phyloP scores from a whole-genome alignment of 2,113 vertebrate genomes.

The Stigmatopora argus region DNA sequence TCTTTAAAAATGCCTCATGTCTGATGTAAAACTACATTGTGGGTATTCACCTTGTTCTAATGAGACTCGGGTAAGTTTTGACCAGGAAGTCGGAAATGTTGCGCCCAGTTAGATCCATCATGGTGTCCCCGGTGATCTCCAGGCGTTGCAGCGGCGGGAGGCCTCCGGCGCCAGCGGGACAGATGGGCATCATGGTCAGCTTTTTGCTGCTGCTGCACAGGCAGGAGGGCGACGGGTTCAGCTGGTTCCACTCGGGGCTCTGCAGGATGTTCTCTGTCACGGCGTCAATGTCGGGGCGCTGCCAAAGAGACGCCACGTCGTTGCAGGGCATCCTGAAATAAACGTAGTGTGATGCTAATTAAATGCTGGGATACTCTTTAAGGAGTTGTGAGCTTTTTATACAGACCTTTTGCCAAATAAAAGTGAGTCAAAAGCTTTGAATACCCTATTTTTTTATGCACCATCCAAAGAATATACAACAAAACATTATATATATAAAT shows the following conservation, averaged over 20 bases:
- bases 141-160: conserved; percentile 77
- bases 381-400: not conserved
- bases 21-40: not conserved
- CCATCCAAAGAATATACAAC: no score
- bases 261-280: conserved; percentile 72
- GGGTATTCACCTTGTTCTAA: conserved; percentile 78
- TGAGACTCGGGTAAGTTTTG: conserved; percentile 89
- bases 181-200: conserved; percentile 90
- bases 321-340: conserved; percentile 68
- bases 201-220: conserved; percentile 82
- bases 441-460: no score
- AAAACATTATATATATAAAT: no score
- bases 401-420: not conserved
- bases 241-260: conserved; percentile 74
- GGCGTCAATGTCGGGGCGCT: conserved; percentile 67
- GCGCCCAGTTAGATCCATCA: conserved; percentile 83
- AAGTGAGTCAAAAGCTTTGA: no score
- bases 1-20: not conserved
- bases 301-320: conserved; percentile 74
- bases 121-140: conserved; percentile 79
- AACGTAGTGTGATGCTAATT: not conserved
- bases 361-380: not conserved
- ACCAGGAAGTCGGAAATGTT: conserved; percentile 93
- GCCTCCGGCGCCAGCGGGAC: conserved; percentile 84
- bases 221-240: conserved; percentile 86